A percentile compares a stretch with the other conserved stretches of the same genome.
phyloP scores from a whole-genome alignment of 2,113 vertebrate species.

The Genyomyrus donnyi region DNA sequence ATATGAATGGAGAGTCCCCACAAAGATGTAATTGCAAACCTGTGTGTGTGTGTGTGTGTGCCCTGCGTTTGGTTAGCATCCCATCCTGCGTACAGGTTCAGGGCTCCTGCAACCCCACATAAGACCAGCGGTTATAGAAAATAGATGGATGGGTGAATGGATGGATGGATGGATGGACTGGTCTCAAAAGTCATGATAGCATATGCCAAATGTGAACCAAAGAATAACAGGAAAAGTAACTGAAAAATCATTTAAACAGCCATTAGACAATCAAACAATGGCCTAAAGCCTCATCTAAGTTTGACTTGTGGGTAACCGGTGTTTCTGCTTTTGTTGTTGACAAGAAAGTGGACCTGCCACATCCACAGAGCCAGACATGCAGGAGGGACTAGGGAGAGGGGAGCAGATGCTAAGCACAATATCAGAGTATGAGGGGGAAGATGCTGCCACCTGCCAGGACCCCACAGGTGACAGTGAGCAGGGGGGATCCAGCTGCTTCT shows the following conservation, averaged over 20 bases:
- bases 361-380: not conserved
- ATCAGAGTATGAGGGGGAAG: conserved; percentile 31
- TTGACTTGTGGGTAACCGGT: not conserved
- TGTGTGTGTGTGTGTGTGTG: not conserved
- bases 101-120: not conserved
- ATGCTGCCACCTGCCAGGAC: not conserved
- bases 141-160: not conserved
- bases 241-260: not conserved
- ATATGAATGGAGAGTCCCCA: no score
- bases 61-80: not conserved
- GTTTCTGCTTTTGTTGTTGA: not conserved
- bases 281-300: not conserved
- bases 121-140: not conserved
- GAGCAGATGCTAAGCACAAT: conserved; percentile 34
- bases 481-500: conserved; percentile 30
- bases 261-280: not conserved
- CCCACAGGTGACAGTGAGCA: conserved; percentile 16
- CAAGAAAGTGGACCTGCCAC: not conserved
- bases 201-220: not conserved
- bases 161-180: not conserved
- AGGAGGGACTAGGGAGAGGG: conserved; percentile 6
- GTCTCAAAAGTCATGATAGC: not conserved
- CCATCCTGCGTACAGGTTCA: not conserved
- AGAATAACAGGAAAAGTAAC: not conserved
- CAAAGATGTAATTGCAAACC: no score